These are phyloP conservation scores for Diuraphis noxia DNA, from an alignment of 1,140 invertebrate species.

Conservation along the genomic window DNA sequence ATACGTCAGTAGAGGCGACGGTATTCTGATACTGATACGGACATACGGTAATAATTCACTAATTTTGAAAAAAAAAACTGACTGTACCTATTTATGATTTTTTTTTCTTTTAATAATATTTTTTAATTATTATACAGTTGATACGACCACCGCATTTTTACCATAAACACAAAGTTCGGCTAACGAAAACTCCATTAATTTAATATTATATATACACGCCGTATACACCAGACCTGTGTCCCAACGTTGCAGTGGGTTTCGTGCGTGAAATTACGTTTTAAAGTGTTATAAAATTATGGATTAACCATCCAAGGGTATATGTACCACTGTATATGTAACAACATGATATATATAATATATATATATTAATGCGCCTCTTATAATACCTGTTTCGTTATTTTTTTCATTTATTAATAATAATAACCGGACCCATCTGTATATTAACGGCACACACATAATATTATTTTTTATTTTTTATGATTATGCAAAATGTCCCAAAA, in stretches of 20 bases:
- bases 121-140: slow-evolving; percentile 23
- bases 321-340: not conserved
- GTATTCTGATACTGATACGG: not conserved
- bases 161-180: not conserved
- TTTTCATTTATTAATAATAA: slow-evolving; percentile 45
- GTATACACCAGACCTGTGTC: not conserved
- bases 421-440: not conserved
- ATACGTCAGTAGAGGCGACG: too few relatives aligned
- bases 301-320: slow-evolving; percentile 21
- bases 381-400: slow-evolving; percentile 15
- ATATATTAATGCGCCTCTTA: not conserved
- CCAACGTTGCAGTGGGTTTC: not conserved
- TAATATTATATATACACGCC: not conserved
- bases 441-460: not conserved
- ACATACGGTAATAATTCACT: slow-evolving; percentile 16
- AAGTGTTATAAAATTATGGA: slow-evolving; percentile 51
- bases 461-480: not conserved
- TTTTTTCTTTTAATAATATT: not conserved
- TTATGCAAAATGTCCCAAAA: not conserved
- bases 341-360: not conserved
- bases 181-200: slow-evolving; percentile 51
- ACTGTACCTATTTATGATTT: not conserved
- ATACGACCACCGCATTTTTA: not conserved
- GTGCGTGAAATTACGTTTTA: slow-evolving; percentile 49
- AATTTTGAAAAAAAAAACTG: not conserved